phyloP scores from a whole-genome alignment of 2,797 vertebrate species.

The Etheostoma nigrum region DNA sequence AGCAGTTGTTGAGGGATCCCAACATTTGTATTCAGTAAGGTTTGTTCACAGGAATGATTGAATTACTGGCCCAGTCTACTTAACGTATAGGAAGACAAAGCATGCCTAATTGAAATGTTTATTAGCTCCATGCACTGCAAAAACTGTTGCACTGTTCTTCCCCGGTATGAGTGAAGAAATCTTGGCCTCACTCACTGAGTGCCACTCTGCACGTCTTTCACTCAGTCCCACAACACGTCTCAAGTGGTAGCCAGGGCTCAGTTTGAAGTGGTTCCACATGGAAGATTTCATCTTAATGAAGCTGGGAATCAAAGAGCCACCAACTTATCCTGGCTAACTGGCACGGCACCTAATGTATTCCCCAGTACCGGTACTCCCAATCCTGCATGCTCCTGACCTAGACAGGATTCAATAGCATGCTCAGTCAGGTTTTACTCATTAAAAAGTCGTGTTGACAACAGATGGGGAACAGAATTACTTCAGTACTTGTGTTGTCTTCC shows the following conservation, averaged over 20 bases:
- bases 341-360: conserved; percentile 27
- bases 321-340: conserved; percentile 26
- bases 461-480: conserved; percentile 50
- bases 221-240: conserved; percentile 16
- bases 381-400: conserved; percentile 15
- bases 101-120: conserved; percentile 48
- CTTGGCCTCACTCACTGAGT: neutral
- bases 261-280: conserved; percentile 35
- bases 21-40: conserved; percentile 78
- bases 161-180: neutral
- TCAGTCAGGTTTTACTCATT: conserved; percentile 57
- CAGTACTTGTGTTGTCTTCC: neutral
- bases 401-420: conserved; percentile 32
- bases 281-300: conserved; percentile 54
- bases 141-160: neutral
- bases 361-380: conserved; percentile 19
- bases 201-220: conserved; percentile 15
- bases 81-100: conserved; percentile 52
- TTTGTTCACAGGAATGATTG: conserved; percentile 64
- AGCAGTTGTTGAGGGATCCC: conserved; percentile 68
- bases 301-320: conserved; percentile 53
- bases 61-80: conserved; percentile 64
- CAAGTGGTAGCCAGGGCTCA: conserved; percentile 11
- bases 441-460: conserved; percentile 45
- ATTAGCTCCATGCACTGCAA: conserved; percentile 15